These are phyloP conservation scores for Odiellus spinosus DNA, from an alignment of 2,888 invertebrate species.

Conservation along the genomic window DNA sequence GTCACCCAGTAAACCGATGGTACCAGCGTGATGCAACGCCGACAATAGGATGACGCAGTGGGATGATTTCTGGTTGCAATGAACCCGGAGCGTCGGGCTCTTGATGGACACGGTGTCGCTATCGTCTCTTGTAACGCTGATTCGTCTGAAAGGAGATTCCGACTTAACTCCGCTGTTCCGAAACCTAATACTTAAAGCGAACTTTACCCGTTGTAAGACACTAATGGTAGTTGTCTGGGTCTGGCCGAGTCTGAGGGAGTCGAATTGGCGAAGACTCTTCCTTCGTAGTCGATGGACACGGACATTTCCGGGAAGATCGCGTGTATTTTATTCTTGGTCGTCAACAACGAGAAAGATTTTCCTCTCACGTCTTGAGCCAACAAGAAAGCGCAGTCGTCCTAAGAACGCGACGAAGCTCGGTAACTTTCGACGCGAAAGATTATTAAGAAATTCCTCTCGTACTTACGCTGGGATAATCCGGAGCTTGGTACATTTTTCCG, in stretches of 20 bases:
- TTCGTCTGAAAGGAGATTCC: too few species aligned
- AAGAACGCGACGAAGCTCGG: too few species aligned
- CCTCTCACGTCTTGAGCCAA: conserved; percentile 9
- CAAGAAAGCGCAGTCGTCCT: conserved; percentile 8
- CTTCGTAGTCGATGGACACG: conserved; percentile 7
- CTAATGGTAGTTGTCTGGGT: too few species aligned
- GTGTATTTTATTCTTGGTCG: conserved; percentile 6
- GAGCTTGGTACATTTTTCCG: conserved; percentile 7
- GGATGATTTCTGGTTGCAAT: conserved; percentile 5
- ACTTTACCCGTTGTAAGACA: too few species aligned
- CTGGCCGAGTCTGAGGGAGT: too few species aligned
- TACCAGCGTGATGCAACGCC: conserved; percentile 5
- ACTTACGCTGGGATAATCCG: conserved; percentile 4
- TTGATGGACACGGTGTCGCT: too few species aligned
- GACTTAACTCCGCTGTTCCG: too few species aligned
- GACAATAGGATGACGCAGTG: conserved; percentile 8
- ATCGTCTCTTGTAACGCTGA: too few species aligned
- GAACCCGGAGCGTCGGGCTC: conserved; percentile 1
- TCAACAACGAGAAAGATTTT: conserved; percentile 7
- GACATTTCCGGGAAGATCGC: conserved; percentile 11
- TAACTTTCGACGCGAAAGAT: too few species aligned
- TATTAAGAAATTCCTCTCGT: too few species aligned
- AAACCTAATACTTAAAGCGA: too few species aligned
- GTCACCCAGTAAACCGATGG: conserved; percentile 13
- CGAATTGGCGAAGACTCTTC: conserved; percentile 11